Conservation (phyloP, 2,888 invertebrate genomes). For the Caenorhabditis sinica region DNA sequence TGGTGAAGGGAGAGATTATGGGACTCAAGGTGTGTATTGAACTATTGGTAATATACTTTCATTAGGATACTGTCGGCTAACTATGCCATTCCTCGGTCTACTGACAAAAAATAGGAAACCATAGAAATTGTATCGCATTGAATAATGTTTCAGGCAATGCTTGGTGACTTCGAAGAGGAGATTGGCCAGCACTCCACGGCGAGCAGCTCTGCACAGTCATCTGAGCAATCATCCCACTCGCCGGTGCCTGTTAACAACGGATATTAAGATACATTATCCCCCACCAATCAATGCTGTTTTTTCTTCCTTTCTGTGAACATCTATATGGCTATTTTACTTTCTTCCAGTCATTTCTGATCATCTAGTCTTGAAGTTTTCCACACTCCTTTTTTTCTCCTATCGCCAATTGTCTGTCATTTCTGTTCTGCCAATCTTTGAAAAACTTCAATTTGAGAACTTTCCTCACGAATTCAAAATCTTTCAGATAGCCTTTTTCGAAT, state of each 20-base stretch:
- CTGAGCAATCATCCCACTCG: constrained; percentile 51
- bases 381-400: neutral
- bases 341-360: neutral
- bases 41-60: neutral
- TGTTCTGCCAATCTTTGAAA: constrained; percentile 18
- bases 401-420: constrained; percentile 46
- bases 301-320: constrained; percentile 56
- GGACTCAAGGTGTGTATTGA: constrained; percentile 78
- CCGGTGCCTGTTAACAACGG: constrained; percentile 67
- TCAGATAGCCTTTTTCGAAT: constrained; percentile 26
- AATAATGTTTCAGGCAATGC: constrained; percentile 75
- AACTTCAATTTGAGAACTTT: constrained; percentile 1
- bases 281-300: neutral
- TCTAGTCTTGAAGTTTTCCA: neutral
- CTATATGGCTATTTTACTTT: constrained; percentile 23
- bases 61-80: too few relatives aligned
- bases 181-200: constrained; percentile 55
- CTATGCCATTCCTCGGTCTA: too few relatives aligned
- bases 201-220: constrained; percentile 50
- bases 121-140: neutral
- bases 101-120: too few relatives aligned
- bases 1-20: constrained; percentile 83
- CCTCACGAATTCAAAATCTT: constrained; percentile 21
- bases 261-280: constrained; percentile 24
- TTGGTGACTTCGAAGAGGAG: constrained; percentile 78